Base-by-base conservation (phyloP, 2,888 invertebrate genomes). In the Nycteola revayana region DNA sequence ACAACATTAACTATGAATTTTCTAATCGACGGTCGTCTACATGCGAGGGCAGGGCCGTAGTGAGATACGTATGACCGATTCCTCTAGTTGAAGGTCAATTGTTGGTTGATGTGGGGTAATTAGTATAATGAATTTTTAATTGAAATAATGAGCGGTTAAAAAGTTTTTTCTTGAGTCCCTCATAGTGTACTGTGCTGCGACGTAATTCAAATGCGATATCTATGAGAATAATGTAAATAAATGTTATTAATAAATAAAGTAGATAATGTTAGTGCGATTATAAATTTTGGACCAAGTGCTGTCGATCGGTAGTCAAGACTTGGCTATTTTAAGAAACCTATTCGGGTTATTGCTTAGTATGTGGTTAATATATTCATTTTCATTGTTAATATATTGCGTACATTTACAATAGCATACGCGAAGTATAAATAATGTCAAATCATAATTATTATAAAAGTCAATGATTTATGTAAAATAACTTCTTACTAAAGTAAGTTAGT, bases 251-350 rank as follows among this genome's bases (percentile, higher is more conserved):
- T 45, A 45, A 41, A 24, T 56, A 41, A 54, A 50, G 58, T 63
- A 64, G 56, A 45, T 48, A 59, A 43, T 38, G 29, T 56, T 68
- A 65, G 59, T 51, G 51, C 48, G 44, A 58, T 49, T 60, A 61
- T 63, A 69, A 64, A 73, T 74, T 79, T 80, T 75, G 87, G 86
- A 86, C 87, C 87, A 87, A 86, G 73, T 76, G 74, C 73, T 66
- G 75, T 77, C 76, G 76, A 76, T 80, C 75, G 79, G 75, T 72
- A 42, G 62, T 64, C 59, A 57, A 60, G 46, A 51, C 36, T 51
- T 55, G 44, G 53, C 40, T 45, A 36, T 28, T 14, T 14, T 14
- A 14, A n/a, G n/a, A n/a, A 14, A 14, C 14, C 14, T 20, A 23
- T 5, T 14, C 7, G 10, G 29, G 14, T 25, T 14, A 14, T 5